Evolutionary conservation across 2,888 invertebrate genomes (phyloP).

Genomic region (Netelia melanura): DNA sequence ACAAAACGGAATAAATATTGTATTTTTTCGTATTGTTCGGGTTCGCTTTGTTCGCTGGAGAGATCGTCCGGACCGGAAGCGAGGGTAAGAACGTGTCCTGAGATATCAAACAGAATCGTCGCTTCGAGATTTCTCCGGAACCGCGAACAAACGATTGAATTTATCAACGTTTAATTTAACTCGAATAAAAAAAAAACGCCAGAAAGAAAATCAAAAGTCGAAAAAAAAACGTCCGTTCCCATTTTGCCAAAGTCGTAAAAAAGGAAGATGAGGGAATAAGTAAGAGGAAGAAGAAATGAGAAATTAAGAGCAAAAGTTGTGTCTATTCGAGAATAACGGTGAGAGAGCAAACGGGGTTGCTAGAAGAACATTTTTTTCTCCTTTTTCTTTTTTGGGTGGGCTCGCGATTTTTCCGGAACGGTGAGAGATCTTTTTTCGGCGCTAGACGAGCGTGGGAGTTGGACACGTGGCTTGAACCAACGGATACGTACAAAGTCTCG

Average conservation of each 20-base stretch:
- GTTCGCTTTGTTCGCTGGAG: neutral
- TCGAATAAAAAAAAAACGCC: too few species aligned
- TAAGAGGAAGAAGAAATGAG: neutral
- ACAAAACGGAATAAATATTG: neutral
- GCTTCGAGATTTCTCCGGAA: neutral
- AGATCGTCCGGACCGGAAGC: slow-evolving; percentile 33
- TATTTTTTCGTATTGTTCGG: slow-evolving; percentile 3
- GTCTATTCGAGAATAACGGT: too few species aligned
- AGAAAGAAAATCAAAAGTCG: neutral
- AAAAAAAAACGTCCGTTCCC: neutral
- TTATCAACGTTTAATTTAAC: too few species aligned
- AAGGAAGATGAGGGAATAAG: neutral
- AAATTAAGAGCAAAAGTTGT: neutral
- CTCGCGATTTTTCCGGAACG: slow-evolving; percentile 48
- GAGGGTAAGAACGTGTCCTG: slow-evolving; percentile 37
- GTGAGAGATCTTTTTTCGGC: slow-evolving; percentile 64
- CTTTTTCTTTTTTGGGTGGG: slow-evolving; percentile 4
- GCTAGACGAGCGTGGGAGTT: slow-evolving; percentile 66
- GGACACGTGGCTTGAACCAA: slow-evolving; percentile 59
- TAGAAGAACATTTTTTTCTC: too few species aligned
- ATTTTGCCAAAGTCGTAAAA: slow-evolving; percentile 10
- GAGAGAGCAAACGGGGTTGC: too few species aligned
- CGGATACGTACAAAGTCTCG: slow-evolving; percentile 26
- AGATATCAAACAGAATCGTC: slow-evolving; percentile 23
- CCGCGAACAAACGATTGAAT: too few species aligned